Evolutionary conservation across 1,140 invertebrate genomes (phyloP), one percentile per base, ranked within the genome.

Genomic region (Araneus ventricosus): DNA sequence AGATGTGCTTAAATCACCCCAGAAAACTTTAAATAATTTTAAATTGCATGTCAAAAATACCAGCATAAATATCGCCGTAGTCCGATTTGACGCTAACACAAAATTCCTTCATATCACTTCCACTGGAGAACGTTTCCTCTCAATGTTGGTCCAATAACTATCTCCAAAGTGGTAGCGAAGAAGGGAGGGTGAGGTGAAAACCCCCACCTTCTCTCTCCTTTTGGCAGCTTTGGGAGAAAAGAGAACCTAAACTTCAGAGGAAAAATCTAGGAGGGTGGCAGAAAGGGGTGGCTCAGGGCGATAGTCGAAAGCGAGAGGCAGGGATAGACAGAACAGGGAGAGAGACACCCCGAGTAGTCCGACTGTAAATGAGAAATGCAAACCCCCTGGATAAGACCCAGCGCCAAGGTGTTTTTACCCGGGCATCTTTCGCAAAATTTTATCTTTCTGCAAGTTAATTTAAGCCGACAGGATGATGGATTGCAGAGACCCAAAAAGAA

Each of bases 381-480:
- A 87, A 93, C 91, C 91, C 70, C 91, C 70, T 61, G 88, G 88
- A 79, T 79, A 84, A 84, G 85, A 67, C 57, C 24, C 30, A 85
- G 82, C 41, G 67, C 88, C 59, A 93, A 87, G 91, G 84, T 87
- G 63, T 93, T 93, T 93, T 93, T 87, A 79, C 91, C 84, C 39
- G 63, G 61, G 61, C 61, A 75, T 89, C 87, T 85, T 85, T 52
- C 75, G 79, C 41, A 93, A 93, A 93, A 84, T 93, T 93, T 93
- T 89, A 89, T 89, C 88, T 89, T 89, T 89, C 92, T 93, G 87
- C 88, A 75, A 93, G 92, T 93, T 93, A 93, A 93, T 93, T 93
- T 93, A 93, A 93, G 92, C 92, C 92, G 92, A 93, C 92, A 93
- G 92, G 41, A 93, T 93, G 92, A 93, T 93, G 92, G 92, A 93